These are phyloP conservation scores for Bombus turneri DNA, from an alignment of 1,140 invertebrate species.

Conservation along the genomic window DNA sequence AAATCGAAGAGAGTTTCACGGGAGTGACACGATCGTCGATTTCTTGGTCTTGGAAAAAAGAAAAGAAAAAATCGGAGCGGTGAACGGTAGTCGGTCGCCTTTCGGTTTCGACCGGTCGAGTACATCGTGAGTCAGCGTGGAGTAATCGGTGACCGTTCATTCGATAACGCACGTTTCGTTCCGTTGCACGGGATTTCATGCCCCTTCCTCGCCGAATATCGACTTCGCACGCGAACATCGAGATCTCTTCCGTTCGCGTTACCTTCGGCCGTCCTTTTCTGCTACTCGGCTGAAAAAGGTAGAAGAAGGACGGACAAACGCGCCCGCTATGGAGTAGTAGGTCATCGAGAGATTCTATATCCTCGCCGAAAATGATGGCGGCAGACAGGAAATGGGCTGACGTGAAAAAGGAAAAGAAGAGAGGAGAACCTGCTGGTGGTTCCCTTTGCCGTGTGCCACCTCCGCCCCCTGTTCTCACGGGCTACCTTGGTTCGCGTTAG, in stretches of 20 bases:
- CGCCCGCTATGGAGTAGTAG: background rate
- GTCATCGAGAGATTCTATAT: constrained; percentile 31
- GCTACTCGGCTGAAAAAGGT: background rate
- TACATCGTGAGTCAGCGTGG: background rate
- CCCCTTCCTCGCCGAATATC: background rate
- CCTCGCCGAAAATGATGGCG: constrained; percentile 4
- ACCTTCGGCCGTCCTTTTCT: background rate
- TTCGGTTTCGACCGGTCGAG: background rate
- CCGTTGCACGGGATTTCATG: constrained; percentile 13
- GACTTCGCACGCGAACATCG: background rate
- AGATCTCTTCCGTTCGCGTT: constrained; percentile 6
- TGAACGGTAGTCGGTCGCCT: background rate
- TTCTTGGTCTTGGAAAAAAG: background rate
- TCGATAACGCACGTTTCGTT: constrained; percentile 20
- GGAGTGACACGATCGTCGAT: background rate
- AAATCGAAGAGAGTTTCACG: background rate
- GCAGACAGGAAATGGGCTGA: constrained; percentile 51
- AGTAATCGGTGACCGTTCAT: constrained; percentile 6
- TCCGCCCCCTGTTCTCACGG: constrained; percentile 18
- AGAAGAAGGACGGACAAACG: background rate
- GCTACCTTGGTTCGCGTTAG: constrained; percentile 32
- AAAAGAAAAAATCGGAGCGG: background rate
- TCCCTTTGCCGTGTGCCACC: constrained; percentile 37
- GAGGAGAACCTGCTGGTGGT: background rate
- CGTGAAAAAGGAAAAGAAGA: constrained; percentile 17